phyloP scores from a whole-genome alignment of 2,797 vertebrate genomes.

The Molossus alvarezi region DNA sequence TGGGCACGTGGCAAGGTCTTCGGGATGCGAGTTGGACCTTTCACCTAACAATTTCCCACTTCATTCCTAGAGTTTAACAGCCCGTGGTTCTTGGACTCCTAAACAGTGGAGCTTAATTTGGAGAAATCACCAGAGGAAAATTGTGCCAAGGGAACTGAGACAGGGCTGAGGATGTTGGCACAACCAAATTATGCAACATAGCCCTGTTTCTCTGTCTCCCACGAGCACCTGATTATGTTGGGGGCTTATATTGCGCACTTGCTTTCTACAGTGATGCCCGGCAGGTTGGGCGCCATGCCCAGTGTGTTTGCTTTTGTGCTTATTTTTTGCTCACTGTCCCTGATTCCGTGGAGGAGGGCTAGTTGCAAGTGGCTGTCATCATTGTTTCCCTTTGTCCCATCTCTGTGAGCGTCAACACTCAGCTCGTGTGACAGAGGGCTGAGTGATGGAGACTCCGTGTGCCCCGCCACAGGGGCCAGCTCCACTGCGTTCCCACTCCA shows the following conservation, averaged over 20 bases:
- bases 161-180: not conserved
- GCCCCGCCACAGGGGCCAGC: not conserved
- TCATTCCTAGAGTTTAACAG: not conserved
- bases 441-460: not conserved
- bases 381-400: not conserved
- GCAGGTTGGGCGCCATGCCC: not conserved
- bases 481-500: not conserved
- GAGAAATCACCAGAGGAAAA: constrained; percentile 1
- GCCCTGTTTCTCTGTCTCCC: not conserved
- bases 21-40: not conserved
- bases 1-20: not conserved
- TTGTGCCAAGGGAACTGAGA: not conserved
- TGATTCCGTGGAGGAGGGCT: not conserved
- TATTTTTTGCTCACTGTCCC: constrained; percentile 33
- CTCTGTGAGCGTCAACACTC: not conserved
- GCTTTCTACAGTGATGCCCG: not conserved
- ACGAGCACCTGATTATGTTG: not conserved
- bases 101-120: not conserved
- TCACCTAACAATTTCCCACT: not conserved
- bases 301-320: not conserved
- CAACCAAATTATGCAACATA: not conserved
- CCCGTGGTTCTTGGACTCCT: not conserved
- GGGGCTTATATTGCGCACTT: not conserved
- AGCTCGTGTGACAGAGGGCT: not conserved
- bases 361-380: not conserved